Evolutionary conservation across 2,113 vertebrate species (phyloP).

Genomic region (Cricetomys ansorgei): DNA sequence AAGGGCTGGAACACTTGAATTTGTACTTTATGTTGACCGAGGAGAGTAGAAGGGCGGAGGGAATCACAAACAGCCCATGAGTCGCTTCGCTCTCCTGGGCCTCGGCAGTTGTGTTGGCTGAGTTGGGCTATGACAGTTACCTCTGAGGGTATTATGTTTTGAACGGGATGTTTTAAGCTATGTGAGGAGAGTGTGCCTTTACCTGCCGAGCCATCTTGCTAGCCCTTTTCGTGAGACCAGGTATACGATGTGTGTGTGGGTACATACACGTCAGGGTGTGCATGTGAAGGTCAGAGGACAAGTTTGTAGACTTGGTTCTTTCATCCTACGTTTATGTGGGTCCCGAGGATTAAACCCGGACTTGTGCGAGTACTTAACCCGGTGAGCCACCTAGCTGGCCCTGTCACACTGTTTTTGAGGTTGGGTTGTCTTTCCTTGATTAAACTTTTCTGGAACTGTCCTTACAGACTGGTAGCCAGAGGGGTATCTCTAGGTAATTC

Average conservation of each 20-base stretch:
- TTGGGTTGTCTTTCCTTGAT: neutral
- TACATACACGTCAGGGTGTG: neutral
- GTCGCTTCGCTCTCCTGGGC: neutral
- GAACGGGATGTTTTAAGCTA: neutral
- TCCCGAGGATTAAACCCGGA: neutral
- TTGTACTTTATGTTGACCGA: neutral
- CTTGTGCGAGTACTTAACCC: neutral
- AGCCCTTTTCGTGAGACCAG: neutral
- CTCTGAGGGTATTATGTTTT: slow-evolving; percentile 3
- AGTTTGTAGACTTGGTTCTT: neutral
- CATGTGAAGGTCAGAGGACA: neutral
- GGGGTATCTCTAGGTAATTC: neutral
- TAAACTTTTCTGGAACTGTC: neutral
- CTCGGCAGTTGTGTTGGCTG: neutral
- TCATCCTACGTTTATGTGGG: neutral
- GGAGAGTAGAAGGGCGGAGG: neutral
- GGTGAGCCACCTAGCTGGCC: neutral
- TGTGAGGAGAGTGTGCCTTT: neutral
- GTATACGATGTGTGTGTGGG: neutral
- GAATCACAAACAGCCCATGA: neutral
- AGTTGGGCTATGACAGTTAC: neutral
- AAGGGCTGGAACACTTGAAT: neutral
- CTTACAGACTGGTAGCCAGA: neutral
- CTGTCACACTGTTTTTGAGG: neutral
- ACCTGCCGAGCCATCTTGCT: neutral